These are phyloP conservation scores for Hyperoplus immaculatus DNA, from an alignment of 2,797 vertebrate genomes.

Conservation along the genomic window DNA sequence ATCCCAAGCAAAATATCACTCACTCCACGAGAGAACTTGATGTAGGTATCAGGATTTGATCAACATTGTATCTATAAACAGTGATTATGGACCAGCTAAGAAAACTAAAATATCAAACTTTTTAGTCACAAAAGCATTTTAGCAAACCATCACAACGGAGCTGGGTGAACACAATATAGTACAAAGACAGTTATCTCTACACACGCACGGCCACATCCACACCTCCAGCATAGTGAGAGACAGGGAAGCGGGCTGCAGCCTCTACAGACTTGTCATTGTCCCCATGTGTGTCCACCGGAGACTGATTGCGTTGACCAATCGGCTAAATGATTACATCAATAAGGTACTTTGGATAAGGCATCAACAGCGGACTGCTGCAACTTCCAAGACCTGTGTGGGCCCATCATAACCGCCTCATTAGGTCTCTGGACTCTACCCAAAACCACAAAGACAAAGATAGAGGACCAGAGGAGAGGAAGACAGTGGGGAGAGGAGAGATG, in stretches of 20 bases:
- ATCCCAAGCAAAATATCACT: constrained; percentile 65
- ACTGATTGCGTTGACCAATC: constrained; percentile 84
- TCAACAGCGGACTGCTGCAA: constrained; percentile 73
- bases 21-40: constrained; percentile 44
- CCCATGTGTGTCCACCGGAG: constrained; percentile 79
- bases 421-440: constrained; percentile 82
- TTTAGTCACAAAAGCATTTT: constrained; percentile 29
- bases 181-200: constrained; percentile 10
- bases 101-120: constrained; percentile 44
- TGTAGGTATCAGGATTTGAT: constrained; percentile 44
- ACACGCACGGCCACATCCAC: background rate
- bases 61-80: constrained; percentile 59
- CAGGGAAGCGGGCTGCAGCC: constrained; percentile 55
- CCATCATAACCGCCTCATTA: constrained; percentile 86
- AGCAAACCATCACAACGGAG: constrained; percentile 22
- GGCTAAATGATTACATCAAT: constrained; percentile 87
- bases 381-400: constrained; percentile 76
- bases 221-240: constrained; percentile 32
- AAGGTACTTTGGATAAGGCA: constrained; percentile 78
- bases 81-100: constrained; percentile 49
- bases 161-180: constrained; percentile 2
- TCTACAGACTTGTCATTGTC: constrained; percentile 78
- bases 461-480: constrained; percentile 49
- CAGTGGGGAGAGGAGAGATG: constrained; percentile 33
- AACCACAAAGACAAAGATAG: constrained; percentile 73